These are phyloP conservation scores for Gastrophysa polygoni DNA, from an alignment of 2,888 invertebrate species.

Conservation along the genomic window DNA sequence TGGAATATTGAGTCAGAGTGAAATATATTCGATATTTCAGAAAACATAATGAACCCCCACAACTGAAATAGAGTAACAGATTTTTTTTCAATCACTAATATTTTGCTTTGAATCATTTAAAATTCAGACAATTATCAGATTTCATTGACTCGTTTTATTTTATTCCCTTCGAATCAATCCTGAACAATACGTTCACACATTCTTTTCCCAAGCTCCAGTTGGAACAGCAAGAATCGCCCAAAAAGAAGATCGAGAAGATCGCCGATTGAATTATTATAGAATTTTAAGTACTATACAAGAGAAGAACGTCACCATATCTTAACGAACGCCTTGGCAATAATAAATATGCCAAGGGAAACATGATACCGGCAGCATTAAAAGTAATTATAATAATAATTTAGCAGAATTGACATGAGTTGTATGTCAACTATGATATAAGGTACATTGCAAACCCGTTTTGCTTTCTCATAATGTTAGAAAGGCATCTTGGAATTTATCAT, in stretches of 20 bases:
- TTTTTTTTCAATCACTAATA: too few relatives aligned
- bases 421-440: constrained; percentile 49
- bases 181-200: neutral
- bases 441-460: constrained; percentile 36
- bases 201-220: neutral
- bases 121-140: too few relatives aligned
- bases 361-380: constrained; percentile 55
- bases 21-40: too few relatives aligned
- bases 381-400: constrained; percentile 57
- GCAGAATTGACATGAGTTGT: constrained; percentile 47
- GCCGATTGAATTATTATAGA: constrained; percentile 36
- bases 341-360: constrained; percentile 55
- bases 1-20: too few relatives aligned
- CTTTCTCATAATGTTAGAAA: constrained; percentile 33
- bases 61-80: too few relatives aligned
- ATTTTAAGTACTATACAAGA: constrained; percentile 41
- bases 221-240: constrained; percentile 11
- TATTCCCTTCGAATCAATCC: neutral
- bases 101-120: too few relatives aligned
- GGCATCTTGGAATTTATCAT: constrained; percentile 27
- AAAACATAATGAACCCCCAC: too few relatives aligned
- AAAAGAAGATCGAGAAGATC: constrained; percentile 33
- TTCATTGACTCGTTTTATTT: neutral
- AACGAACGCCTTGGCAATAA: constrained; percentile 43
- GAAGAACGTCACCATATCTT: constrained; percentile 42